Evolutionary conservation across 2,888 invertebrate species (phyloP), one percentile per base, ranked within the genome.

Genomic region (Ectemnius continuus): DNA sequence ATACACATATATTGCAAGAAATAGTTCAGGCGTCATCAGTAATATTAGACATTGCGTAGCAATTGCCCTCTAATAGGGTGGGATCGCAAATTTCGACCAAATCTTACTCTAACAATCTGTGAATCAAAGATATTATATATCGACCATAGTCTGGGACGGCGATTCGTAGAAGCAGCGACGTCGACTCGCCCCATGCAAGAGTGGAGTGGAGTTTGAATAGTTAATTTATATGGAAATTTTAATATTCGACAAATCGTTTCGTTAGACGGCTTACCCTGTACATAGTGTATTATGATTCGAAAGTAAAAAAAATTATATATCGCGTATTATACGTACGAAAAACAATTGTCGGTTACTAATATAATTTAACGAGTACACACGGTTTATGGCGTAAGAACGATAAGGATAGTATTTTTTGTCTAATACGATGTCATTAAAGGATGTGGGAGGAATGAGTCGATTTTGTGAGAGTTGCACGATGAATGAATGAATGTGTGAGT

Each of bases 211-310:
- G 36, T 36, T 36, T 69, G 64, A 81, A 76, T 58, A 70, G 70
- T 60, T 70, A 76, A 59, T 66, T 73, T 75, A 69, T 70, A 79
- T 81, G 72, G 59, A 74, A 75, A 80, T 74, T 82, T 79, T 82
- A 74, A 78, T 76, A 74, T 64, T 73, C 36, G 48, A 74, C 26
- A 62, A 67, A 61, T 61, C 66, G 69, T 73, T 67, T 66, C 70
- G 70, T 75, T 62, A 75, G 69, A 70, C 84, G 81, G 75, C 81
- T 80, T 89, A 86, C 88, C 87, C 88, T 89, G 89, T 89, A 89
- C 73, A 89, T 89, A 89, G 83, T 89, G 88, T 89, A 89, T 84
- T 84, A 89, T 88, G 86, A 85, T 87, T 85, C 85, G 52, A 52
- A 52, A 52, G 52, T 16, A 52, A 52, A 84, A 87, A 85, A 86